A percentile compares a stretch with the other conserved stretches of the same genome.
phyloP scores from a whole-genome alignment of 2,113 vertebrate genomes.

The Pteronura brasiliensis region DNA sequence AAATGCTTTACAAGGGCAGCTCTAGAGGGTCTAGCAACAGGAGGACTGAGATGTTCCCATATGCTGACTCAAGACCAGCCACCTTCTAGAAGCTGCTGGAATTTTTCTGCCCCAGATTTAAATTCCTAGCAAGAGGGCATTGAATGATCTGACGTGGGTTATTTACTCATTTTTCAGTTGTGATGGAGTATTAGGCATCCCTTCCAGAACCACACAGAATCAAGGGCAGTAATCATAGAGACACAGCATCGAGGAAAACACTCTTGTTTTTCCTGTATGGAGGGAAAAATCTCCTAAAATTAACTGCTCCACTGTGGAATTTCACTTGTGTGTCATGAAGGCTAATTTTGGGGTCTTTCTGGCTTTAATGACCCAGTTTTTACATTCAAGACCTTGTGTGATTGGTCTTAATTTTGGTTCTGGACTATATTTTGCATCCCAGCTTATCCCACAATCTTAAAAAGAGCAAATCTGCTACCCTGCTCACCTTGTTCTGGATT shows the following conservation, averaged over 20 bases:
- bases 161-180: neutral
- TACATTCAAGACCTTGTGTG: neutral
- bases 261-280: neutral
- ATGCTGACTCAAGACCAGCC: neutral
- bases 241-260: neutral
- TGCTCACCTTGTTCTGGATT: neutral
- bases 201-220: neutral
- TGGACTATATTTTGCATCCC: neutral
- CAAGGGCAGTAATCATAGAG: neutral
- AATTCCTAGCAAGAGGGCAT: neutral
- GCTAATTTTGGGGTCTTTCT: neutral
- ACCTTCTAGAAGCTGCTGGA: neutral
- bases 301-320: neutral
- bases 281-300: neutral
- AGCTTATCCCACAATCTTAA: neutral
- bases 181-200: neutral
- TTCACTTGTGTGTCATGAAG: neutral
- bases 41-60: neutral
- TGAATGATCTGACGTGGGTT: neutral
- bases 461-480: neutral
- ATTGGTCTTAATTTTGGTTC: slow-evolving; percentile 33
- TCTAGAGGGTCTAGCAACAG: neutral
- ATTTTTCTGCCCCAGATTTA: neutral
- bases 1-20: neutral
- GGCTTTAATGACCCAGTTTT: neutral